Conservation (phyloP, 2,113 vertebrate species). For the Amblyornis subalaris region DNA sequence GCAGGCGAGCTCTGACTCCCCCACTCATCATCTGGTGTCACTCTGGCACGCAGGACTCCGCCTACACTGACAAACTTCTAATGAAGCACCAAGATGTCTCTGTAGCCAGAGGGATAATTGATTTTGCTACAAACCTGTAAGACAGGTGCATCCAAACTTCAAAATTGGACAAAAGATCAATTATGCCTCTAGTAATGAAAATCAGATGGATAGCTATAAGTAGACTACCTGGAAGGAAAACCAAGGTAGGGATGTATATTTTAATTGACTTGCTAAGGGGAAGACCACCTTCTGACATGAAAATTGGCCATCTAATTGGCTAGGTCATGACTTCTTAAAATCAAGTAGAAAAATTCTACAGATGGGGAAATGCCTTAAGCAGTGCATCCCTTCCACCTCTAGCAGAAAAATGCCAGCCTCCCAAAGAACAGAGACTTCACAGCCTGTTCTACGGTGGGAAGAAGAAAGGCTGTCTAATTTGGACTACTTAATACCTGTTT, state of each 20-base stretch:
- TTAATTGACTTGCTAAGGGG: not conserved
- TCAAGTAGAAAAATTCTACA: not conserved
- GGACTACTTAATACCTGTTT: not conserved
- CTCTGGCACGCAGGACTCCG: not conserved
- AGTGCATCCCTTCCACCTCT: not conserved
- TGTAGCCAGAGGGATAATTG: not conserved
- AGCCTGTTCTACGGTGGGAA: not conserved
- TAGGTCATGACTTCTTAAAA: not conserved
- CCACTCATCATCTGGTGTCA: not conserved
- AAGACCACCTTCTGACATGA: not conserved
- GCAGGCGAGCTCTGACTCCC: not conserved
- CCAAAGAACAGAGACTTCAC: not conserved
- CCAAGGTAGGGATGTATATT: not conserved
- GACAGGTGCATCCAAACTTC: not conserved
- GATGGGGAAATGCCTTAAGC: not conserved
- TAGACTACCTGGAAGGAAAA: not conserved
- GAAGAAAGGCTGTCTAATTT: not conserved
- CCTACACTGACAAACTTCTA: not conserved
- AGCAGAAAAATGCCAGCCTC: not conserved
- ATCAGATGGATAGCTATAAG: not conserved
- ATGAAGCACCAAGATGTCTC: not conserved
- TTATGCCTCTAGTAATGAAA: not conserved
- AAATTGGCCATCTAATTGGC: not conserved
- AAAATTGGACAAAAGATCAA: not conserved
- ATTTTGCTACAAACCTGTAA: not conserved